These are phyloP conservation scores for Drosophila parthenogenetica DNA, from an alignment of 2,888 invertebrate species.

Conservation along the genomic window DNA sequence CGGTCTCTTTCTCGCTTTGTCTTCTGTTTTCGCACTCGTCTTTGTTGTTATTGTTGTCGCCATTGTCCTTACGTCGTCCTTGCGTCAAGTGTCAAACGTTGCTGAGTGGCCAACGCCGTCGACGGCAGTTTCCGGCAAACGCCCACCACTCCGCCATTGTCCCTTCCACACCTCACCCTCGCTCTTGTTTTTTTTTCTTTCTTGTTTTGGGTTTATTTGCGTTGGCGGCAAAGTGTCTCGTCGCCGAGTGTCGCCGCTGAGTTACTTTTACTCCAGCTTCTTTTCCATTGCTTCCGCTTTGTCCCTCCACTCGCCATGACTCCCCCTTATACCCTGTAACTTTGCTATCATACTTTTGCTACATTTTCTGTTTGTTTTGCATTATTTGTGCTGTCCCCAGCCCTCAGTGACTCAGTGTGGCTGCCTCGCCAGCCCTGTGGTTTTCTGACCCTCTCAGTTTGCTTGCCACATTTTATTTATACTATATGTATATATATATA, in stretches of 20 bases:
- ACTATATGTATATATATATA: conserved; percentile 53
- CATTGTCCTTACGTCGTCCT: conserved; percentile 75
- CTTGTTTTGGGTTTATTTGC: conserved; percentile 66
- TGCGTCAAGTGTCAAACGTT: conserved; percentile 77
- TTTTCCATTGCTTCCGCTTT: background rate
- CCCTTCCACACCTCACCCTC: background rate
- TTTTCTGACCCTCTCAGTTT: conserved; percentile 34
- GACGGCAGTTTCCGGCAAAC: conserved; percentile 62
- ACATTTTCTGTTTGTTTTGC: conserved; percentile 75
- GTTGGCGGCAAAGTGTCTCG: conserved; percentile 81
- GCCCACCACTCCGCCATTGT: background rate
- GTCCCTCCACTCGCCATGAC: background rate
- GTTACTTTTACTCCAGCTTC: conserved; percentile 19
- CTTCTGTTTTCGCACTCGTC: conserved; percentile 3
- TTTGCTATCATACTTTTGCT: conserved; percentile 34
- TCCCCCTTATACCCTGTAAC: background rate
- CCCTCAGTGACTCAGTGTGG: background rate
- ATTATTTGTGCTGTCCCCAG: conserved; percentile 63
- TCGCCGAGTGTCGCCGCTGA: conserved; percentile 57
- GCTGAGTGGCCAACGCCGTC: conserved; percentile 76
- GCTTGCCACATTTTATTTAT: conserved; percentile 44
- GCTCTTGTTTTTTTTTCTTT: background rate
- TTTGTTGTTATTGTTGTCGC: conserved; percentile 37
- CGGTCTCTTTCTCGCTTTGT: background rate
- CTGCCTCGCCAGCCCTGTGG: conserved; percentile 47